Percentiles rank a stretch among this genome's conserved stretches.
phyloP scores from a whole-genome alignment of 53 echinoderm and acorn worm species.

The Holothuria leucospilota region DNA sequence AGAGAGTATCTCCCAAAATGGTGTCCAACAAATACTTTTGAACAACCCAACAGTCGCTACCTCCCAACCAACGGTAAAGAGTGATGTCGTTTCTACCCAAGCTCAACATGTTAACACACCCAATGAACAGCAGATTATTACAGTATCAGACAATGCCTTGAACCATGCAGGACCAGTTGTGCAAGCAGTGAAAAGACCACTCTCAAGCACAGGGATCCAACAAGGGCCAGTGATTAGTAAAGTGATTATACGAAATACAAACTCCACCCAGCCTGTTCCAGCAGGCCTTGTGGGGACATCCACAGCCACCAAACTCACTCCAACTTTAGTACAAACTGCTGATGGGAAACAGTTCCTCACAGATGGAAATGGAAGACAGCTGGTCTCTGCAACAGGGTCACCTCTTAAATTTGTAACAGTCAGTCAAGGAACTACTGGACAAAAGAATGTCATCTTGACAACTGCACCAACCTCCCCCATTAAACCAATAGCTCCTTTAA shows the following conservation, averaged over 20 bases:
- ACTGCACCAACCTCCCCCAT: conserved; percentile 62
- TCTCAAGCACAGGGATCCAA: conserved; percentile 20
- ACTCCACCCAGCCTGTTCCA: conserved; percentile 57
- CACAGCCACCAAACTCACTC: conserved; percentile 50
- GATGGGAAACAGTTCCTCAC: conserved; percentile 43
- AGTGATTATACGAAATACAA: conserved; percentile 86
- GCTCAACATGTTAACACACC: conserved; percentile 6
- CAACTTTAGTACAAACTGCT: conserved; percentile 59
- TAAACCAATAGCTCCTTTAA: conserved; percentile 60
- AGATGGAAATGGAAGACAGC: conserved; percentile 64
- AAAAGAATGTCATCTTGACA: conserved; percentile 66
- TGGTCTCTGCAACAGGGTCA: conserved; percentile 71
- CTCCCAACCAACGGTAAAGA: conserved; percentile 23
- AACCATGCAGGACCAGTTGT: conserved; percentile 30
- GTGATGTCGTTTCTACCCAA: not conserved
- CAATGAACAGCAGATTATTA: conserved; percentile 21
- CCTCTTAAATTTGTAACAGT: conserved; percentile 93
- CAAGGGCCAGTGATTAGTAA: conserved; percentile 83
- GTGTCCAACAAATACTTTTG: conserved; percentile 19
- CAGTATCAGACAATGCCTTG: not conserved
- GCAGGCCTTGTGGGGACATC: conserved; percentile 35
- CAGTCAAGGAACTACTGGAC: conserved; percentile 72
- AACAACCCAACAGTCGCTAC: conserved; percentile 8
- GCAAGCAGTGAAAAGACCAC: conserved; percentile 30
- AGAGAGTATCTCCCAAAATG: conserved; percentile 6